phyloP scores from a whole-genome alignment of 2,888 invertebrate species.

The Scotopteryx bipunctaria region DNA sequence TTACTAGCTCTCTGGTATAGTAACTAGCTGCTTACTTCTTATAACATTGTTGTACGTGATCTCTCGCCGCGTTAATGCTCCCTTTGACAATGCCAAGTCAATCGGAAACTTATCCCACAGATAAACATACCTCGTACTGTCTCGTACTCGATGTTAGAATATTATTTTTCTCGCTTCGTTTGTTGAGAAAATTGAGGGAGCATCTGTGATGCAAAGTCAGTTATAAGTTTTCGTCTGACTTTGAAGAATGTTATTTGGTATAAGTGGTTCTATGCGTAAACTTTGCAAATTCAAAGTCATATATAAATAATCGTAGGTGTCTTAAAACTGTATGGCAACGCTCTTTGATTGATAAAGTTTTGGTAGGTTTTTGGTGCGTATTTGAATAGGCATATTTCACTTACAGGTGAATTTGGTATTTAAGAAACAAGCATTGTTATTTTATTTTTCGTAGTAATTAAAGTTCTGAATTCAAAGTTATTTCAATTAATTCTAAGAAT shows the following conservation, averaged over 20 bases:
- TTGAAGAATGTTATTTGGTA: conserved; percentile 31
- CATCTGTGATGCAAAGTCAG: conserved; percentile 59
- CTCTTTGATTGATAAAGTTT: neutral
- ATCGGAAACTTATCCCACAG: conserved; percentile 70
- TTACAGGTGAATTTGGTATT: too few relatives aligned
- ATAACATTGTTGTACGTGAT: conserved; percentile 26
- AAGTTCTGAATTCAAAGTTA: neutral
- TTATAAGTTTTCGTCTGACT: conserved; percentile 35
- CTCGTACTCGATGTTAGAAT: conserved; percentile 46
- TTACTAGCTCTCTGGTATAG: too few relatives aligned
- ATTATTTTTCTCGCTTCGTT: conserved; percentile 74
- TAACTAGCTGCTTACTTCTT: neutral
- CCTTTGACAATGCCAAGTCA: conserved; percentile 73
- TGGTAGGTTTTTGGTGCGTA: too few relatives aligned
- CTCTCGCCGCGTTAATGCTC: conserved; percentile 62
- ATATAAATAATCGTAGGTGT: conserved; percentile 1
- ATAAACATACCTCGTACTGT: conserved; percentile 60
- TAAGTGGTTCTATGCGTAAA: conserved; percentile 27
- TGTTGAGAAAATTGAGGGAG: conserved; percentile 69
- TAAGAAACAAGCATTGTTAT: too few relatives aligned
- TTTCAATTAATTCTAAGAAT: conserved; percentile 7
- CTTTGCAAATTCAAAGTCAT: conserved; percentile 22
- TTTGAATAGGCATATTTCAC: too few relatives aligned
- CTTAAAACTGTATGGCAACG: neutral
- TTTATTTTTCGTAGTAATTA: too few relatives aligned